Evolutionary conservation across 2,888 invertebrate species (phyloP), one percentile per base, ranked within the genome.

Genomic region (Phasia obesa): DNA sequence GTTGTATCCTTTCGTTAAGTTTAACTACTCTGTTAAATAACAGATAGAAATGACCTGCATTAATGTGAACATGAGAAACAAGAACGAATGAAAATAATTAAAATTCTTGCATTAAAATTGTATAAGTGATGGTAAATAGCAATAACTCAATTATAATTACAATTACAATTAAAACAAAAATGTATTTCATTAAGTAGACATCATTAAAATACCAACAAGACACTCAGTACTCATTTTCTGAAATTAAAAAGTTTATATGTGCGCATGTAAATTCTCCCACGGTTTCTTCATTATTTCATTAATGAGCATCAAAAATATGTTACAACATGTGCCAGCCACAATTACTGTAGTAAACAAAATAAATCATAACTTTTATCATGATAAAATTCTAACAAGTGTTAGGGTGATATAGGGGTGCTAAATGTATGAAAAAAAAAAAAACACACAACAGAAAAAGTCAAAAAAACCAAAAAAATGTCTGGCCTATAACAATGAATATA

Each of bases 401-500:
- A 42, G 64, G 62, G 71, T 71, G 64, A 78, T 71, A 57, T n/a
- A n/a, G 19, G 55, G 70, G 78, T 70, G 78, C 70, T n/a, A 71
- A 55, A 70, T 55, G 78, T 71, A 38, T 31, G 31, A 27, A 31
- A 27, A 57, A 78, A 70, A 64, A 35, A 11, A 42, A 55, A 19
- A 25, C 35, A 60, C 53, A 31, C 31, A 31, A 47, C 53, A 67
- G 17, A 27, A 13, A 51, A 44, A 11, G 4, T 11, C 15, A 23
- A 21, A 31, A 35, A 42, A 53, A 59, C 67, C 15, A 49, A 60
- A 35, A 44, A 17, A 62, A 62, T 31, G 31, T 19, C 51, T 53
- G 69, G 74, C 69, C 74, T 80, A 80, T 69, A 74, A 80, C 74
- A 74, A 81, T 57, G 73, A 73, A 67, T 76, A 67, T 76, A 67